Evolutionary conservation across 2,888 invertebrate genomes (phyloP).

Genomic region (Gryllus longicercus): DNA sequence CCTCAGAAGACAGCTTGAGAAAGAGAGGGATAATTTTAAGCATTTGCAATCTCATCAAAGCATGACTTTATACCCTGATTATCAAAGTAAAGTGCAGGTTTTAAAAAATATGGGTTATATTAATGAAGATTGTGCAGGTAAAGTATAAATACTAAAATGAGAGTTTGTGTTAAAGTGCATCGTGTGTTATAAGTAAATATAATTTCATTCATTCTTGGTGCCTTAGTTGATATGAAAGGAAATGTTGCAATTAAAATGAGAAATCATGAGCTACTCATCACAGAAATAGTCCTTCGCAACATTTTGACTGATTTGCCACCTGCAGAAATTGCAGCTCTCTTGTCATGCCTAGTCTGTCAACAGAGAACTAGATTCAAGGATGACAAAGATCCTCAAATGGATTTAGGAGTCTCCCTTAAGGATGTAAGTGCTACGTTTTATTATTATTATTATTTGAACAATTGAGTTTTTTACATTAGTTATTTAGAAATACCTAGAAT

Average conservation of each 20-base stretch:
- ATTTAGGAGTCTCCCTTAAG: conserved; percentile 57
- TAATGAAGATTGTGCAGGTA: conserved; percentile 47
- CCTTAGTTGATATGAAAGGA: conserved; percentile 70
- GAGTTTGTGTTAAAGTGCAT: conserved; percentile 24
- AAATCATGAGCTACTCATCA: conserved; percentile 85
- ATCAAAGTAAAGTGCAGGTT: conserved; percentile 73
- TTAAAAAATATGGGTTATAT: conserved; percentile 74
- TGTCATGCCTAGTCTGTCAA: conserved; percentile 92
- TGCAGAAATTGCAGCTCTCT: conserved; percentile 88
- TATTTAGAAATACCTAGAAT: background rate
- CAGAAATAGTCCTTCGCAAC: conserved; percentile 89
- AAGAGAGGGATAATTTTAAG: conserved; percentile 64
- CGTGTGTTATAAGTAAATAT: background rate
- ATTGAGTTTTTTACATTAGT: conserved; percentile 28
- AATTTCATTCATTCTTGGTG: background rate
- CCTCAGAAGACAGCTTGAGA: conserved; percentile 68
- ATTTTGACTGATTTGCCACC: conserved; percentile 80
- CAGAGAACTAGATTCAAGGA: conserved; percentile 57
- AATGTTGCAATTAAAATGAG: conserved; percentile 84
- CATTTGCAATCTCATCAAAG: conserved; percentile 79
- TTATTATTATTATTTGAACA: background rate
- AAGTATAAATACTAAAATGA: conserved; percentile 21
- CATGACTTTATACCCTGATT: conserved; percentile 84
- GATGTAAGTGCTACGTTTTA: conserved; percentile 46
- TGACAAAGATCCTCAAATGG: conserved; percentile 52